A percentile compares a stretch with the other conserved stretches of the same genome.
phyloP scores from a whole-genome alignment of 2,888 invertebrate species.

The Drosophila monieri region DNA sequence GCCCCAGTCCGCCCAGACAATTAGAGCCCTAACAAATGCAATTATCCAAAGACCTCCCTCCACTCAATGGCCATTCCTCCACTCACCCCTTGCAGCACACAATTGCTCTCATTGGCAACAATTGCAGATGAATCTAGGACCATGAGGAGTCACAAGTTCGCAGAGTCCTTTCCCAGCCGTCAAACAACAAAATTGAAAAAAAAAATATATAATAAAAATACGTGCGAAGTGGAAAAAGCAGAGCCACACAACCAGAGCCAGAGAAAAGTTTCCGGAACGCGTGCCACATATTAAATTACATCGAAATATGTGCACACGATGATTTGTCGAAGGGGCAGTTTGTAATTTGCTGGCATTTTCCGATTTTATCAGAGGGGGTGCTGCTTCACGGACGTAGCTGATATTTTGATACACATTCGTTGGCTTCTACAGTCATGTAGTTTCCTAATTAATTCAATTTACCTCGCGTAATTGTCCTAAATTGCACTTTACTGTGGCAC shows the following conservation, averaged over 20 bases:
- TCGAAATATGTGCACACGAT: conserved; percentile 72
- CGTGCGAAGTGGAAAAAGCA: conserved; percentile 40
- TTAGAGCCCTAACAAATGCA: conserved; percentile 77
- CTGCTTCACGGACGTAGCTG: conserved; percentile 23
- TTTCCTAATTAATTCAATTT: conserved; percentile 69
- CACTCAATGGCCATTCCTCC: conserved; percentile 13
- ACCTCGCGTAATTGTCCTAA: conserved; percentile 57
- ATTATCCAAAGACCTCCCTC: conserved; percentile 54
- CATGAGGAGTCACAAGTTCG: conserved; percentile 49
- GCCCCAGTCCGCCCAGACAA: conserved; percentile 57
- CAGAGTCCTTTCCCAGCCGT: conserved; percentile 38
- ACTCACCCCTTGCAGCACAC: conserved; percentile 51
- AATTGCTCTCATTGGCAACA: conserved; percentile 78
- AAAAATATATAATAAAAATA: conserved; percentile 23
- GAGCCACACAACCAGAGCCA: conserved; percentile 13
- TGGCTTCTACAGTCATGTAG: conserved; percentile 46
- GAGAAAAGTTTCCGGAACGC: conserved; percentile 71
- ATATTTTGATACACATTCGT: conserved; percentile 72
- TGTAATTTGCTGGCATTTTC: conserved; percentile 76
- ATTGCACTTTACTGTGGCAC: conserved; percentile 55
- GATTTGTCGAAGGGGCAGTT: conserved; percentile 53
- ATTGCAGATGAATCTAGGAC: conserved; percentile 53
- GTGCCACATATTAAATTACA: conserved; percentile 83
- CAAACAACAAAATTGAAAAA: conserved; percentile 23
- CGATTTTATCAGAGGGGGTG: conserved; percentile 62